Conservation (phyloP, 2,888 invertebrate genomes). For the Cosmia pyralina region DNA sequence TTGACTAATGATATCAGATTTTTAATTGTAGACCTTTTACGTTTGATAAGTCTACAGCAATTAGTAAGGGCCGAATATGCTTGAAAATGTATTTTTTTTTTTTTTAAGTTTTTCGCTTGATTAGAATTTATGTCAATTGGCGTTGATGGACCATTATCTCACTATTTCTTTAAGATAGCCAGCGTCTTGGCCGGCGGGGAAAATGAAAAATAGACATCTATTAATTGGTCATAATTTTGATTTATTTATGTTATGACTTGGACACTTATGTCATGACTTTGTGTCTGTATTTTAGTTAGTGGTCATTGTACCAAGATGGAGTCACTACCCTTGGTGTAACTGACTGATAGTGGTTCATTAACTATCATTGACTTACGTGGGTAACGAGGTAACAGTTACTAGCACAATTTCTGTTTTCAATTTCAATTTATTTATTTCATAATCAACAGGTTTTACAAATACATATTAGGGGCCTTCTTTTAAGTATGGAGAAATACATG, state of each 20-base stretch:
- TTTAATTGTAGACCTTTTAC: slow-evolving; percentile 59
- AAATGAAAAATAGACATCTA: neutral
- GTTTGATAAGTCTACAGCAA: slow-evolving; percentile 40
- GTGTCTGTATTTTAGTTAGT: neutral
- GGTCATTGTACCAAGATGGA: neutral
- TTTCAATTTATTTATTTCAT: no score
- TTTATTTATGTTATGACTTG: neutral
- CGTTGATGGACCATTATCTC: slow-evolving; percentile 21
- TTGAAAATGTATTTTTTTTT: slow-evolving; percentile 22
- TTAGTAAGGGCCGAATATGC: slow-evolving; percentile 27
- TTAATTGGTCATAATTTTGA: neutral
- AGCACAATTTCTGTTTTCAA: neutral
- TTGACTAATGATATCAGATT: slow-evolving; percentile 59
- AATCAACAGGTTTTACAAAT: no score
- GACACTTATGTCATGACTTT: neutral
- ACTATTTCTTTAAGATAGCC: neutral
- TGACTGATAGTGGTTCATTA: neutral
- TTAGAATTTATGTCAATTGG: slow-evolving; percentile 27
- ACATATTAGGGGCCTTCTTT: no score
- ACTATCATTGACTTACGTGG: neutral
- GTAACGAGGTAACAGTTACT: neutral
- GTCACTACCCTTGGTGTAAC: no score
- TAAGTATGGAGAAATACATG: no score
- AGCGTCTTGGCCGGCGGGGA: neutral
- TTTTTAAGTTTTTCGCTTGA: slow-evolving; percentile 21